Evolutionary conservation across 92 coral and sea anemone genomes (phyloP).

Genomic region (Isaurus tuberculatus): DNA sequence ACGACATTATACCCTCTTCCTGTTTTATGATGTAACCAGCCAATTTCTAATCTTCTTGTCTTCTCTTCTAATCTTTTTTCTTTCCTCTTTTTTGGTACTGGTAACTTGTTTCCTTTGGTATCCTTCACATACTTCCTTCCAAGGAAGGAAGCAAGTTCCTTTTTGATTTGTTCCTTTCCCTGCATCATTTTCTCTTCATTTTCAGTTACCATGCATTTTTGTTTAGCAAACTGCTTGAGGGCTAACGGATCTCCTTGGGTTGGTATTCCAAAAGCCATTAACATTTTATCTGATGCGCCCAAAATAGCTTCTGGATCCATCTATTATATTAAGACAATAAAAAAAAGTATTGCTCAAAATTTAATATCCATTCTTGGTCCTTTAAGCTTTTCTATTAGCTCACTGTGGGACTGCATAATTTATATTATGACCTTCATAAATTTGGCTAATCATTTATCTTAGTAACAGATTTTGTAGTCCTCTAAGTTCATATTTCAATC

Average conservation of each 20-base stretch:
- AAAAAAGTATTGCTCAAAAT: background rate
- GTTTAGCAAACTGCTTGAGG: background rate
- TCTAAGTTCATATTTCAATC: background rate
- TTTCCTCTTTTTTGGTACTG: no score
- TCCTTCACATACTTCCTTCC: background rate
- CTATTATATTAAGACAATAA: background rate
- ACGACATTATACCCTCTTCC: no score
- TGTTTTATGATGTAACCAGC: no score
- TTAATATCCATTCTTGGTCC: background rate
- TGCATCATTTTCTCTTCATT: no score
- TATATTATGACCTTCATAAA: background rate
- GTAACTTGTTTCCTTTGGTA: no score
- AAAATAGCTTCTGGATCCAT: background rate
- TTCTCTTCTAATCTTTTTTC: no score
- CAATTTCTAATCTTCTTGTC: no score
- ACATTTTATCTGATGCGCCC: conserved; percentile 3
- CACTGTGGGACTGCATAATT: background rate
- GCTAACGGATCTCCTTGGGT: background rate
- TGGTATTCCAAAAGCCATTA: conserved; percentile 4
- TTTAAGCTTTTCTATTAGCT: conserved; percentile 27
- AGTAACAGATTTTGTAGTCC: background rate
- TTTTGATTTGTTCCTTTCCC: no score
- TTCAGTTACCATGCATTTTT: background rate
- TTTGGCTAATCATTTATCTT: background rate
- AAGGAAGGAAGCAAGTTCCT: no score